Base-by-base conservation (phyloP, 2,797 vertebrate genomes). In the Sebastes iracundus region DNA sequence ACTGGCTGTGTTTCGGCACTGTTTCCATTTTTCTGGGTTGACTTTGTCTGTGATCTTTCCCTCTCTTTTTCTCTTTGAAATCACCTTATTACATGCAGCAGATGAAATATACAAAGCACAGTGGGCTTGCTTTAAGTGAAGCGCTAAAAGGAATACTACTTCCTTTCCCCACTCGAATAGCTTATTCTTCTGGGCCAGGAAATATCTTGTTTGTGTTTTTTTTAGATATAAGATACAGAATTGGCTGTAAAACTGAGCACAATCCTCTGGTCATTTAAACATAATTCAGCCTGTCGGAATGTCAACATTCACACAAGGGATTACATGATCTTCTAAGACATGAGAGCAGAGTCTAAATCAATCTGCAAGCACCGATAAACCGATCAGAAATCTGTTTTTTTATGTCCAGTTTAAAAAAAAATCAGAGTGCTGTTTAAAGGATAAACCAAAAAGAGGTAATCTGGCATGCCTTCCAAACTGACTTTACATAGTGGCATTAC, bases 381-480 rank as follows among this genome's bases (percentile, higher is more conserved):
- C 2, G 2, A 69, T 49, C 2, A 64, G 13, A 71, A 28, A 82
- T 83, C 52, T 14, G 22, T 73, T 67, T 69, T 68, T 56, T 83
- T 49, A 62, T 60, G 62, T 78, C 18, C 30, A 75, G 28, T 68
- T 80, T n/a, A 32, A 58, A 35, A 33, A 33, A 64, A 73, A 80
- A 30, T 59, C 22, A 32, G 14, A 65, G 49, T 61, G 38, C 32
- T 35, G 58, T 61, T 85, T 72, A 61, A 80, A 80, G 32, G 32
- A 81, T 82, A 75, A 87, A 80, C 72, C 69, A 81, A 83, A 86
- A 88, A 74, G 13, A 65, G 63, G 46, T 75, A 81, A 89, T 90
- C 79, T 84, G 76, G 75, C 73, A 56, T 82, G 78, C 79, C 75
- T 86, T 75, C 58, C 80, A 87, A 80, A 92, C 89, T 82, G 87